A percentile compares a stretch with the other conserved stretches of the same genome.
phyloP scores from a whole-genome alignment of 2,888 invertebrate genomes.

The Nowickia ferox region DNA sequence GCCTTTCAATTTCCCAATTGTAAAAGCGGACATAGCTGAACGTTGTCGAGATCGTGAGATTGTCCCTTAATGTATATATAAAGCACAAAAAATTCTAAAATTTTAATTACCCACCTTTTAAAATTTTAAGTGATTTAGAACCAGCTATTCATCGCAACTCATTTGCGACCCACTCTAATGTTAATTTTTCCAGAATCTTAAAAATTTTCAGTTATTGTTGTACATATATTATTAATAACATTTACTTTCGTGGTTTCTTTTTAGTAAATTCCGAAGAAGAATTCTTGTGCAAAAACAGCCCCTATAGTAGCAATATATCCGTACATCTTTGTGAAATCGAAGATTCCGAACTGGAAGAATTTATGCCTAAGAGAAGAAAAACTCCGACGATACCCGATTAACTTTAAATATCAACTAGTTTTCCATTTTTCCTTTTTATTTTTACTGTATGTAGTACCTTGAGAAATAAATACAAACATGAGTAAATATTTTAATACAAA shows the following conservation, averaged over 20 bases:
- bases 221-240: too few species aligned
- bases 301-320: slow-evolving; percentile 89
- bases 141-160: too few species aligned
- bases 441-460: slow-evolving; percentile 60
- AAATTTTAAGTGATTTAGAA: too few species aligned
- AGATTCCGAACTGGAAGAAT: slow-evolving; percentile 90
- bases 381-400: slow-evolving; percentile 36
- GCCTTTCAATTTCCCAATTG: too few species aligned
- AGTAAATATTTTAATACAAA: slow-evolving; percentile 66
- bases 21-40: too few species aligned
- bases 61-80: too few species aligned
- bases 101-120: too few species aligned
- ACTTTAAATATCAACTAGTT: slow-evolving; percentile 56
- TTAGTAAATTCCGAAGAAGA: slow-evolving; percentile 65
- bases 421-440: slow-evolving; percentile 58
- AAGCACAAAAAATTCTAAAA: too few species aligned
- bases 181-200: too few species aligned
- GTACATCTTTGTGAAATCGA: slow-evolving; percentile 96
- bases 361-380: slow-evolving; percentile 74
- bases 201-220: too few species aligned
- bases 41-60: too few species aligned
- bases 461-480: slow-evolving; percentile 40
- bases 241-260: slow-evolving; percentile 25
- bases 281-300: slow-evolving; percentile 59
- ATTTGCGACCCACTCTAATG: too few species aligned